Conservation (phyloP, 2,888 invertebrate genomes). For the Leucania comma region DNA sequence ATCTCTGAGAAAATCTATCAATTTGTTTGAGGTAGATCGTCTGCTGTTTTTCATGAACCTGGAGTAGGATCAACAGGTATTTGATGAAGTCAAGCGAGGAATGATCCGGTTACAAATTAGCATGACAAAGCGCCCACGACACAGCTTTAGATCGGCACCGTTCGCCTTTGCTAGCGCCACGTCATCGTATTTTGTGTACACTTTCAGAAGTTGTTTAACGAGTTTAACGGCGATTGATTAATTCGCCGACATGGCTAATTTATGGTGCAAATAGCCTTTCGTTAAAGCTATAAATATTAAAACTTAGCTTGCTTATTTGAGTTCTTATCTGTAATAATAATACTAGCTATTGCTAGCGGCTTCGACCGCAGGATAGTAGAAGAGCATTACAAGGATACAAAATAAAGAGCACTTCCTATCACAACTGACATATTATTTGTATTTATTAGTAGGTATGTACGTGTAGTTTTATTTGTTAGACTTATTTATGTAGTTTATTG, state of each 20-base stretch:
- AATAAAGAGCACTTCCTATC: no score
- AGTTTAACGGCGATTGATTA: slow-evolving; percentile 51
- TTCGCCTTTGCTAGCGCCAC: slow-evolving; percentile 54
- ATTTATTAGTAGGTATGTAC: no score
- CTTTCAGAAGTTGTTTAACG: slow-evolving; percentile 50
- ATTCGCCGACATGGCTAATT: slow-evolving; percentile 46
- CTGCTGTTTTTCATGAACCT: slow-evolving; percentile 46
- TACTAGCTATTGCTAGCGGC: no score
- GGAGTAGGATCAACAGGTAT: slow-evolving; percentile 71
- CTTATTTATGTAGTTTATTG: no score
- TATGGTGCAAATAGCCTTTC: slow-evolving; percentile 28
- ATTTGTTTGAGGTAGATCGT: slow-evolving; percentile 36
- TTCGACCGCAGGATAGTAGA: no score
- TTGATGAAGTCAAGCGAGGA: slow-evolving; percentile 63
- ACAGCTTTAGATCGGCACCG: slow-evolving; percentile 57
- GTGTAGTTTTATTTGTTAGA: no score
- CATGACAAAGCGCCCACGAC: slow-evolving; percentile 74
- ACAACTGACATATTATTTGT: no score
- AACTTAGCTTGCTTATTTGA: neutral
- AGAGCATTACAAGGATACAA: no score
- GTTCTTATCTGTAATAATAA: no score
- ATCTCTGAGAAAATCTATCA: slow-evolving; percentile 44
- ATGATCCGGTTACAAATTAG: slow-evolving; percentile 75
- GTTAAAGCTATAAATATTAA: slow-evolving; percentile 16
- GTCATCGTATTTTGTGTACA: slow-evolving; percentile 59